phyloP scores from a whole-genome alignment of 1,140 invertebrate genomes.

The Drosophila sp. region DNA sequence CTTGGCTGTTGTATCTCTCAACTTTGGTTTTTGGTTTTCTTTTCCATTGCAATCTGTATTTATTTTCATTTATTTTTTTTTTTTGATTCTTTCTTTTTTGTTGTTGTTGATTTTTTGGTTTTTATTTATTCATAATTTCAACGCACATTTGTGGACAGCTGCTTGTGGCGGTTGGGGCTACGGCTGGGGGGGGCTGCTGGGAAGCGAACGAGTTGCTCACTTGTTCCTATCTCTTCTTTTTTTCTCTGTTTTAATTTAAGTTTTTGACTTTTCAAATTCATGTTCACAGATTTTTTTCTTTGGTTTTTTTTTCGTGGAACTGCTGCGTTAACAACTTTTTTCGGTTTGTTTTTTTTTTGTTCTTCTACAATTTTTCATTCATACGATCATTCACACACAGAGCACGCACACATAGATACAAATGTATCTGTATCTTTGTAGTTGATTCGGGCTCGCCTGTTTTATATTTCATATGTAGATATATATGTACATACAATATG shows the following conservation, averaged over 20 bases:
- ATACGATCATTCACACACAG: constrained; percentile 50
- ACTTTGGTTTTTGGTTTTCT: constrained; percentile 33
- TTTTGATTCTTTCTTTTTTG: constrained; percentile 40
- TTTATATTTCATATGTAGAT: constrained; percentile 23
- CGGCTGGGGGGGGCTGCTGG: constrained; percentile 35
- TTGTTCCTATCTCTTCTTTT: constrained; percentile 62
- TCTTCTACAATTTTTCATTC: constrained; percentile 78
- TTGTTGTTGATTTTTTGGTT: constrained; percentile 35
- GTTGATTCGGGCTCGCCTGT: constrained; percentile 16
- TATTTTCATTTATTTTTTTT: constrained; percentile 69
- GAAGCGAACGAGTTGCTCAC: constrained; percentile 56
- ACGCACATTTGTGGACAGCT: constrained; percentile 72
- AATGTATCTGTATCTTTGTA: constrained; percentile 8
- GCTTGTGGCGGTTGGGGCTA: constrained; percentile 37
- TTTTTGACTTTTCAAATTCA: constrained; percentile 35
- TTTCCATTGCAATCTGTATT: constrained; percentile 54
- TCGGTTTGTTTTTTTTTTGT: constrained; percentile 42
- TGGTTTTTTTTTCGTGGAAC: constrained; percentile 66
- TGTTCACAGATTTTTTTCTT: constrained; percentile 25
- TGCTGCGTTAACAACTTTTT: constrained; percentile 77
- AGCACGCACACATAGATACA: constrained; percentile 30
- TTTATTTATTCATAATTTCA: constrained; percentile 79
- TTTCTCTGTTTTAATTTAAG: constrained; percentile 50
- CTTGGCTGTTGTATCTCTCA: constrained; percentile 26
- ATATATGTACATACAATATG: constrained; percentile 44